Percentiles rank a stretch among this genome's conserved stretches.
These are phyloP conservation scores for Gymnoscopelus microlampas DNA, from an alignment of 2,797 vertebrate genomes.

Conservation along the genomic window DNA sequence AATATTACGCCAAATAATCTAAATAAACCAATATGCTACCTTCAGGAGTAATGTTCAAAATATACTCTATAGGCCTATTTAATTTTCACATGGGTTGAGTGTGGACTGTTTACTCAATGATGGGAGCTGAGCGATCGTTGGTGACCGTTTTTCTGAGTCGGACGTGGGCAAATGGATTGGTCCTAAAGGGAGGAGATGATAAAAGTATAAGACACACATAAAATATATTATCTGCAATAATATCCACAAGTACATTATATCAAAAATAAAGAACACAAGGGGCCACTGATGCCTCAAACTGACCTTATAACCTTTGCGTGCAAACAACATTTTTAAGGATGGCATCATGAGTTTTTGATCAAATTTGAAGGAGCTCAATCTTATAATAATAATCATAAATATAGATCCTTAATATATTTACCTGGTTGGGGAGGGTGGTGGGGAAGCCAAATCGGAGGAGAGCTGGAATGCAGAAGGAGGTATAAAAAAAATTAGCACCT, in stretches of 20 bases:
- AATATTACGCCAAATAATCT: slow-evolving; percentile 14
- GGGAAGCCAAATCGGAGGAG: slow-evolving; percentile 68
- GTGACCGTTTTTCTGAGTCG: slow-evolving; percentile 88
- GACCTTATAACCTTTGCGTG: too few relatives aligned
- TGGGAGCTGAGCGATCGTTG: slow-evolving; percentile 88
- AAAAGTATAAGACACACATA: neutral
- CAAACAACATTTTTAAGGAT: too few relatives aligned
- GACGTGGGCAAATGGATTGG: slow-evolving; percentile 87
- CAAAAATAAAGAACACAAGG: too few relatives aligned
- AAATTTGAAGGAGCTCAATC: too few relatives aligned
- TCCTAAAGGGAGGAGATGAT: slow-evolving; percentile 64
- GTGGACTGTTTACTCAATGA: slow-evolving; percentile 80
- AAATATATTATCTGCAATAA: too few relatives aligned
- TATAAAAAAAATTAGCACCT: slow-evolving; percentile 16
- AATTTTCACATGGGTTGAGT: neutral
- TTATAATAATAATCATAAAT: too few relatives aligned
- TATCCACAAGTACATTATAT: too few relatives aligned
- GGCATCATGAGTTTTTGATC: too few relatives aligned
- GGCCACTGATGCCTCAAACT: too few relatives aligned
- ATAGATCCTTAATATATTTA: slow-evolving; percentile 41
- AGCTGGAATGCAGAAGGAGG: slow-evolving; percentile 63
- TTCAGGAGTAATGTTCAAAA: slow-evolving; percentile 38
- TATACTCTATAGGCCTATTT: neutral
- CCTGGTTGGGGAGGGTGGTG: slow-evolving; percentile 81
- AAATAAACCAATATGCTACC: slow-evolving; percentile 22